These are phyloP conservation scores for Synergus gifuensis DNA, from an alignment of 2,888 invertebrate species.

Conservation along the genomic window DNA sequence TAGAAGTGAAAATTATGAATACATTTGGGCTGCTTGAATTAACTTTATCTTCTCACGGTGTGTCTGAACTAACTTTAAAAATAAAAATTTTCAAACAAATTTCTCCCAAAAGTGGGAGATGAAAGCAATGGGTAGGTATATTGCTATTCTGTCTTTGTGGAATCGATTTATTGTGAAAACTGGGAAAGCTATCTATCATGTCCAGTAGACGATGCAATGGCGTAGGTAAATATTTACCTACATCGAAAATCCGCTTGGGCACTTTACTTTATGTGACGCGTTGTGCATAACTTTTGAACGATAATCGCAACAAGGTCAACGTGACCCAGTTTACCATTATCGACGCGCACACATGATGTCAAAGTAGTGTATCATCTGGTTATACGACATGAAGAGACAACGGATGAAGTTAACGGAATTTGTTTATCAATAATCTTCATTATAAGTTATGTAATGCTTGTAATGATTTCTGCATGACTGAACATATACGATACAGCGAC, in stretches of 20 bases:
- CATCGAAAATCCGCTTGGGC: slow-evolving; percentile 20
- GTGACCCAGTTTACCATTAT: slow-evolving; percentile 8
- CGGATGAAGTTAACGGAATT: neutral
- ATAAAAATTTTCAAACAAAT: neutral
- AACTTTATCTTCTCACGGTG: neutral
- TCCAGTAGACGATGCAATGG: slow-evolving; percentile 1
- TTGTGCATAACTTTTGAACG: slow-evolving; percentile 24
- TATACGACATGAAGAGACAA: neutral
- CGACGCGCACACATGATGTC: neutral
- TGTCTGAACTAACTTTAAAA: too few relatives aligned
- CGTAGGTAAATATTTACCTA: slow-evolving; percentile 33
- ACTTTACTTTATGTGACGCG: slow-evolving; percentile 26
- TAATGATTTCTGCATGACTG: too few relatives aligned
- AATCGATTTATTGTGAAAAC: slow-evolving; percentile 17
- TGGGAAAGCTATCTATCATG: neutral
- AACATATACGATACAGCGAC: too few relatives aligned
- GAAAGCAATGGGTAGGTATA: neutral
- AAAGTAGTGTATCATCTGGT: neutral
- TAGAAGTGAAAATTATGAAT: neutral
- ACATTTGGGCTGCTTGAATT: neutral
- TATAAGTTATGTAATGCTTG: neutral
- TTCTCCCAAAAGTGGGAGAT: neutral
- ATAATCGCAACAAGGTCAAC: slow-evolving; percentile 24
- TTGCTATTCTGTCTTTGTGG: slow-evolving; percentile 7
- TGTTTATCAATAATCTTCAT: neutral